A percentile compares a stretch with the other conserved stretches of the same genome.
Evolutionary conservation across 2,113 vertebrate species (phyloP).

Genomic region (Ophthalmolycus amberensis): DNA sequence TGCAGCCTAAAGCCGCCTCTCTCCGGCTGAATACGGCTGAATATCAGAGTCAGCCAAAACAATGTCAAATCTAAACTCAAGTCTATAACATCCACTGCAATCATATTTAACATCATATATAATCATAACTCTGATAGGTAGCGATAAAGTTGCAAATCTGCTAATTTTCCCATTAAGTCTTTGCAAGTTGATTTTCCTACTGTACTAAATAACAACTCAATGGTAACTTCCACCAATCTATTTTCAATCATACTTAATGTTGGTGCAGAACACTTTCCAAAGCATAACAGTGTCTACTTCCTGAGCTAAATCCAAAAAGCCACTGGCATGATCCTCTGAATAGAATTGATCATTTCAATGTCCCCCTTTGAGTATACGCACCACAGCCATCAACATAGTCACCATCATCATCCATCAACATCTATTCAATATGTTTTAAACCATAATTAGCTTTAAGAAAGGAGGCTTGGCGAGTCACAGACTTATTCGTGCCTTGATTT

Average conservation of each 20-base stretch:
- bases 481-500: constrained; percentile 37
- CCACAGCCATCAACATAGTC: background rate
- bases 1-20: background rate
- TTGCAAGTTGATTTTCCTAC: background rate
- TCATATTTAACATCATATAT: background rate
- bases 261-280: background rate
- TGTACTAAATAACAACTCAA: background rate
- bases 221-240: background rate
- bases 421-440: constrained; percentile 7
- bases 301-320: constrained; percentile 3
- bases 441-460: constrained; percentile 32
- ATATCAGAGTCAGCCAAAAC: background rate
- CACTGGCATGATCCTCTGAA: constrained; percentile 1
- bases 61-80: background rate
- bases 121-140: background rate
- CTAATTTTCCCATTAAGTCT: background rate
- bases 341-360: constrained; percentile 1
- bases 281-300: background rate
- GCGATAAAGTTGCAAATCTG: background rate
- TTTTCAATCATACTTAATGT: background rate
- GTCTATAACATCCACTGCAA: background rate
- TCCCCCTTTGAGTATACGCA: background rate
- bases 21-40: background rate
- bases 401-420: constrained; percentile 22
- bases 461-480: constrained; percentile 18